Evolutionary conservation across 2,888 invertebrate genomes (phyloP).

Genomic region (Acronicta alni): DNA sequence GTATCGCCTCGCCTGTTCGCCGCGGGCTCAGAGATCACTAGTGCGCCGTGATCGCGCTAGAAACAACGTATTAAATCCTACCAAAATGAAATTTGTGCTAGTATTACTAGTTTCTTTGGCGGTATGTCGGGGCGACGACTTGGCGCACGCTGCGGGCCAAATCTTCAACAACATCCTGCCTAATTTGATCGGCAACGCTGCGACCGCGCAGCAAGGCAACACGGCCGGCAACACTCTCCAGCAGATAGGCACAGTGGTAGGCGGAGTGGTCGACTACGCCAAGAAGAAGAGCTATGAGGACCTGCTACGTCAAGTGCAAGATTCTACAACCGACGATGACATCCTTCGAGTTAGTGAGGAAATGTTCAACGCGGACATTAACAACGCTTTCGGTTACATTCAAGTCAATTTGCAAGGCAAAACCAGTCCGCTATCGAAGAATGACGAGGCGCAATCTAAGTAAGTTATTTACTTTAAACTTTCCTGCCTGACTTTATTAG

Average conservation of each 20-base stretch:
- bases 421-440: conserved; percentile 91
- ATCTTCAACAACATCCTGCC: conserved; percentile 85
- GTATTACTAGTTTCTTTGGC: conserved; percentile 72
- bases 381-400: conserved; percentile 92
- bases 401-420: conserved; percentile 93
- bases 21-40: conserved; percentile 80
- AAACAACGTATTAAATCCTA: conserved; percentile 72
- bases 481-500: conserved; percentile 1
- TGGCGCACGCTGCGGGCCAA: conserved; percentile 82
- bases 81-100: conserved; percentile 77
- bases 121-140: conserved; percentile 75
- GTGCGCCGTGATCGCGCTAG: conserved; percentile 80
- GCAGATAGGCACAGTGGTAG: conserved; percentile 84
- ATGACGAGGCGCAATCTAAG: conserved; percentile 93
- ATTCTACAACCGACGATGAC: conserved; percentile 91
- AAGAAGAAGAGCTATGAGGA: conserved; percentile 86
- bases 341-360: conserved; percentile 92
- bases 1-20: conserved; percentile 73
- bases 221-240: conserved; percentile 79
- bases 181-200: conserved; percentile 78
- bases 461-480: conserved; percentile 80
- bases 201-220: conserved; percentile 80
- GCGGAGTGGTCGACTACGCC: conserved; percentile 85
- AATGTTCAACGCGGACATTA: conserved; percentile 92
- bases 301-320: conserved; percentile 80